Conservation (phyloP, 2,797 vertebrate species). For the Valencia hispanica region DNA sequence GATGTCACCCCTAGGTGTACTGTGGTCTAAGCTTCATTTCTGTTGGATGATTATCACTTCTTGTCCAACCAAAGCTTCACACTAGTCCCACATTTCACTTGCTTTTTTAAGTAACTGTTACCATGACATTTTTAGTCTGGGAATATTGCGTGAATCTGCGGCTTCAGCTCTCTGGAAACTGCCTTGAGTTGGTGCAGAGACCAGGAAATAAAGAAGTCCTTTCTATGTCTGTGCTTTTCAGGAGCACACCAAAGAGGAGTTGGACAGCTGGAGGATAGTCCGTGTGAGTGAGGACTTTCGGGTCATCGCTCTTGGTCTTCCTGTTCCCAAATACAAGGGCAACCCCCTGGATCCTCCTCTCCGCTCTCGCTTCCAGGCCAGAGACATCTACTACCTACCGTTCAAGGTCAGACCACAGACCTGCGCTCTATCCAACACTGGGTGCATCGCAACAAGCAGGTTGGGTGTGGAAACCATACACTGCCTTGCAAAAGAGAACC, state of each 20-base stretch:
- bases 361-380: slow-evolving; percentile 96
- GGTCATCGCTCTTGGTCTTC: slow-evolving; percentile 95
- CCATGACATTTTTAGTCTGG: slow-evolving; percentile 5
- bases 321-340: slow-evolving; percentile 93
- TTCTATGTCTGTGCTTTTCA: slow-evolving; percentile 54
- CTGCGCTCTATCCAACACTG: neutral
- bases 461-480: neutral
- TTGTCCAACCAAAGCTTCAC: slow-evolving; percentile 16
- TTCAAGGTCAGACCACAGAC: slow-evolving; percentile 86
- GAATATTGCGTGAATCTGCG: slow-evolving; percentile 1
- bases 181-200: neutral
- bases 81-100: slow-evolving; percentile 22
- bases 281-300: slow-evolving; percentile 97
- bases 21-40: neutral
- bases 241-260: slow-evolving; percentile 91
- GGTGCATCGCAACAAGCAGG: neutral
- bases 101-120: neutral
- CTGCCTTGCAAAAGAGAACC: neutral
- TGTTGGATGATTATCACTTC: neutral
- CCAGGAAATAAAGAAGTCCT: neutral
- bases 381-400: slow-evolving; percentile 93
- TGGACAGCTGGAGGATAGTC: slow-evolving; percentile 94
- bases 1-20: neutral
- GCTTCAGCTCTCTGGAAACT: neutral
- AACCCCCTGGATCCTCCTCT: slow-evolving; percentile 96